Base-by-base conservation (phyloP, 2,113 vertebrate genomes). In the Egretta garzetta region DNA sequence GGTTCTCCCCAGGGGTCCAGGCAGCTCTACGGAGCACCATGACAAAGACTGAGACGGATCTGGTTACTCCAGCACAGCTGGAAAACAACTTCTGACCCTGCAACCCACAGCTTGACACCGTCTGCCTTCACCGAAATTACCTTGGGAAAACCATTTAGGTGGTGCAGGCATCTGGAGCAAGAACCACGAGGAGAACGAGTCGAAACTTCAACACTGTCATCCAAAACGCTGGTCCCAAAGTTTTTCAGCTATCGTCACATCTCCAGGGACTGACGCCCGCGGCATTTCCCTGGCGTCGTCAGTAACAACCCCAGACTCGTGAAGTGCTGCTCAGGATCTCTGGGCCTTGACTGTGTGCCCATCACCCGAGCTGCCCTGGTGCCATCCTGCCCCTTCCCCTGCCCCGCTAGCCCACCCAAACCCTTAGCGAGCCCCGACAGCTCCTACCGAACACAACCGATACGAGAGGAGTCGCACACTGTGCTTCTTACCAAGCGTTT, bases 211-310 rank as follows among this genome's bases (percentile, higher is more conserved):
- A 30, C 74, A 37, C 70, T 13, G 12, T 18, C 52, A 53, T 28
- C 27, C 1, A 0, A 37, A 75, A 67, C 0, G 0, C 27, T 23
- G 28, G 37, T 32, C 86, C 59, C 50, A 26, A 41, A 39, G 41
- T 58, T 21, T 3, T 11, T 33, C 55, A 62, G 33, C 64, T 53
- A 9, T 11, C 37, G 47, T 14, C 33, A 17, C 63, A 32, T 35
- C 45, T 19, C 41, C 43, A 41, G 43, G 30, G 72, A 23, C 35
- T 12, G 24, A 76, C 43, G 35, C 19, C 30, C 3, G 9, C 53
- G 35, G 53, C 10, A 1, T 24, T 41, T 41, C 43, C 24, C 50
- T n/a, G 19, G 60, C 3, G 1, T 15, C 6, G 1, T 7, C 70
- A 22, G 52, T 12, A 76, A 56, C 5, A 1, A 14, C 27, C 63